phyloP scores from a whole-genome alignment of 1,140 invertebrate genomes.

The Megathymus violae region DNA sequence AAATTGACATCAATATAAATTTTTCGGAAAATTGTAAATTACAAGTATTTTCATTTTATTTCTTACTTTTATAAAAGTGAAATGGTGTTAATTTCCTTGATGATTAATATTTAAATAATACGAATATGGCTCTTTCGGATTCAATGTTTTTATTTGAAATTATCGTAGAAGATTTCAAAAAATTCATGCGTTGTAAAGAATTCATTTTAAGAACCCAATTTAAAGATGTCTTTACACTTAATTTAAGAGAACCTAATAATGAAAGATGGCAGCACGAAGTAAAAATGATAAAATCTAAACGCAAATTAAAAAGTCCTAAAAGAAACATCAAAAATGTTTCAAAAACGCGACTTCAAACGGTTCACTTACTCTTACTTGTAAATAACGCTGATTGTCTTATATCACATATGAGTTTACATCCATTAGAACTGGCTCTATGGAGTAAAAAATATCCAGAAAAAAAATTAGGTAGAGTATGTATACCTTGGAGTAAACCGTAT shows the following conservation, averaged over 20 bases:
- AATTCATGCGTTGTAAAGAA: conserved; percentile 45
- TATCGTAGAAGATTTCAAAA: conserved; percentile 54
- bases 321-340: conserved; percentile 1
- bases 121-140: conserved; percentile 67
- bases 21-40: conserved; percentile 62
- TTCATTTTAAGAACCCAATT: conserved; percentile 57
- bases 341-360: conserved; percentile 31
- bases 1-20: conserved; percentile 1
- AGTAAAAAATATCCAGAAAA: conserved; percentile 42
- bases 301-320: conserved; percentile 40
- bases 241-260: conserved; percentile 49
- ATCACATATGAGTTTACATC: conserved; percentile 55
- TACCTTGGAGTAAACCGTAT: conserved; percentile 55
- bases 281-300: conserved; percentile 39
- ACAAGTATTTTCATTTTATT: conserved; percentile 47
- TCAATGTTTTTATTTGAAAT: conserved; percentile 74
- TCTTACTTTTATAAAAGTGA: conserved; percentile 35
- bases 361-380: conserved; percentile 53
- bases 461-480: conserved; percentile 49
- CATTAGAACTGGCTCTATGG: conserved; percentile 59
- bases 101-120: conserved; percentile 30
- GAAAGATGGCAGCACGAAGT: conserved; percentile 25
- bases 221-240: conserved; percentile 59
- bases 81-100: conserved; percentile 24
- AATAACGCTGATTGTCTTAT: conserved; percentile 47